Conservation (phyloP, 2,888 invertebrate genomes). For the Himalopsyche anomala region DNA sequence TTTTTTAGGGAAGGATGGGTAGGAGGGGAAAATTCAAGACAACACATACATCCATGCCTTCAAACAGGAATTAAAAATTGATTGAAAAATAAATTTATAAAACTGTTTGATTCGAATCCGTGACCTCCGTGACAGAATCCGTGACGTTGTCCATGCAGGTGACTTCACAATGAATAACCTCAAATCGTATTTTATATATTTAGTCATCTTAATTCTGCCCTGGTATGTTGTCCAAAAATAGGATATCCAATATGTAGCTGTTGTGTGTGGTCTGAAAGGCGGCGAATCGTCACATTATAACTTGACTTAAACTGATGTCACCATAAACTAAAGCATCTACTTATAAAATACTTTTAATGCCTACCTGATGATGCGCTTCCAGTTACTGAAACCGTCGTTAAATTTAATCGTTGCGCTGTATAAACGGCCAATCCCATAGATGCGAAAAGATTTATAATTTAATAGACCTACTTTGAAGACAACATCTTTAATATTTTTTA, state of each 20-base stretch:
- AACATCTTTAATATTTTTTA: no score
- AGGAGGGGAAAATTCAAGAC: no score
- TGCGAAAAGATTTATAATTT: no score
- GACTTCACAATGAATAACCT: no score
- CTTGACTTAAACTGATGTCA: constrained; percentile 31
- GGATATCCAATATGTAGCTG: not conserved
- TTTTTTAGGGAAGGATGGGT: no score
- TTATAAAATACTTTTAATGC: not conserved
- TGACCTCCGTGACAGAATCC: no score
- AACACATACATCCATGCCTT: no score
- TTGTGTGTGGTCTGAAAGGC: constrained; percentile 31
- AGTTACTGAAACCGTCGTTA: not conserved
- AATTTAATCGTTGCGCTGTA: not conserved
- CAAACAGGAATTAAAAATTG: no score
- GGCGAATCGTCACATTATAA: constrained; percentile 42
- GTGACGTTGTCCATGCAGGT: no score
- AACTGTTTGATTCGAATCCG: no score
- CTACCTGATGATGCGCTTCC: not conserved
- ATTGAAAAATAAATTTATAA: no score
- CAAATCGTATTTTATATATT: not conserved
- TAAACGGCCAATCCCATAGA: not conserved
- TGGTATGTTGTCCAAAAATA: not conserved
- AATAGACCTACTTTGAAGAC: no score
- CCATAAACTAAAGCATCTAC: not conserved
- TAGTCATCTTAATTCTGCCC: not conserved